A percentile compares a stretch with the other conserved stretches of the same genome.
Evolutionary conservation across 1,140 invertebrate species (phyloP).

Genomic region (Armadillidium nasatum): DNA sequence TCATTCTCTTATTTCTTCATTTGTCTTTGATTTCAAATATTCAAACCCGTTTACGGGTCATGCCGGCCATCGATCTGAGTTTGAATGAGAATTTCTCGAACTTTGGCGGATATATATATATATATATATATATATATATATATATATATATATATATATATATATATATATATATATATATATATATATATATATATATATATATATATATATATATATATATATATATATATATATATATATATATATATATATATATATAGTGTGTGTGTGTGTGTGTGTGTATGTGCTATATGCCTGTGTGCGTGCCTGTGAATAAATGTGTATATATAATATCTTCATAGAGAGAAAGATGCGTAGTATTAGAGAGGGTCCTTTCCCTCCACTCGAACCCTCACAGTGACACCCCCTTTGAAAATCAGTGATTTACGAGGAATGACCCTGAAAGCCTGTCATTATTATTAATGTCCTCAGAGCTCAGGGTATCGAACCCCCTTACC

Average conservation of each 20-base stretch:
- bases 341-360: too few relatives aligned
- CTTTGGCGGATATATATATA: too few relatives aligned
- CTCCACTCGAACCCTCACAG: not conserved
- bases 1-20: too few relatives aligned
- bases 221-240: constrained; percentile 22
- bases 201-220: not conserved
- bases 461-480: not conserved
- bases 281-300: constrained; percentile 4
- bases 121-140: not conserved
- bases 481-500: not conserved
- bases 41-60: too few relatives aligned
- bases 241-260: constrained; percentile 9
- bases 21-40: too few relatives aligned
- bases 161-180: not conserved
- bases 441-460: constrained; percentile 9
- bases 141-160: constrained; percentile 12
- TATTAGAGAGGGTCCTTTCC: not conserved
- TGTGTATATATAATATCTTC: too few relatives aligned
- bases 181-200: not conserved
- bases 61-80: too few relatives aligned
- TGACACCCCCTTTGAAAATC: constrained; percentile 15
- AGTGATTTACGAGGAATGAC: not conserved
- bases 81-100: too few relatives aligned
- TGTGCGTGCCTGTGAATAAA: too few relatives aligned
- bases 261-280: constrained; percentile 24